A percentile compares a stretch with the other conserved stretches of the same genome.
Conservation (phyloP, 2,113 vertebrate species). For the Rutilus rutilus region DNA sequence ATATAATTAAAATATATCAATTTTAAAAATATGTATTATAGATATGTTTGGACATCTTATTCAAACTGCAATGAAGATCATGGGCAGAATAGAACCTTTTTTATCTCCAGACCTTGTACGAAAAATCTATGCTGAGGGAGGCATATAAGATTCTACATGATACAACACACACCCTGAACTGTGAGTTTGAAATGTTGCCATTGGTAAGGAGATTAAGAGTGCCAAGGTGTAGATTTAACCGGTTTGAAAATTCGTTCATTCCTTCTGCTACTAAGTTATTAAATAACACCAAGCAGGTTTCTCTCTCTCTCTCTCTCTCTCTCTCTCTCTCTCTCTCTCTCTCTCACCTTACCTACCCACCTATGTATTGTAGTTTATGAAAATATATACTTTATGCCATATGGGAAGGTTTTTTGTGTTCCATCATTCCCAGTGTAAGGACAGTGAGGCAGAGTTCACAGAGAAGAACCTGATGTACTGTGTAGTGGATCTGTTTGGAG, state of each 20-base stretch:
- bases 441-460: conserved; percentile 56
- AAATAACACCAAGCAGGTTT: too few relatives aligned
- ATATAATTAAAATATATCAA: too few relatives aligned
- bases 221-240: too few relatives aligned
- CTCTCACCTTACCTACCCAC: too few relatives aligned
- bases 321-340: too few relatives aligned
- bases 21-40: too few relatives aligned
- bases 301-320: too few relatives aligned
- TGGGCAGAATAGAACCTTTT: neutral
- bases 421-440: conserved; percentile 37
- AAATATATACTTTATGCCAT: neutral
- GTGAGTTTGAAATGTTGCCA: too few relatives aligned
- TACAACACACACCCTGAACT: neutral
- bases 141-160: neutral
- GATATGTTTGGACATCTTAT: neutral
- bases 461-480: conserved; percentile 67
- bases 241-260: too few relatives aligned
- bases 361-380: too few relatives aligned
- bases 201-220: too few relatives aligned
- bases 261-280: too few relatives aligned
- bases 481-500: conserved; percentile 69
- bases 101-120: neutral
- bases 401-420: neutral
- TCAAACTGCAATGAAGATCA: neutral
- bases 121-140: neutral